Evolutionary conservation across 2,888 invertebrate genomes (phyloP).

Genomic region (Microchrysa polita): DNA sequence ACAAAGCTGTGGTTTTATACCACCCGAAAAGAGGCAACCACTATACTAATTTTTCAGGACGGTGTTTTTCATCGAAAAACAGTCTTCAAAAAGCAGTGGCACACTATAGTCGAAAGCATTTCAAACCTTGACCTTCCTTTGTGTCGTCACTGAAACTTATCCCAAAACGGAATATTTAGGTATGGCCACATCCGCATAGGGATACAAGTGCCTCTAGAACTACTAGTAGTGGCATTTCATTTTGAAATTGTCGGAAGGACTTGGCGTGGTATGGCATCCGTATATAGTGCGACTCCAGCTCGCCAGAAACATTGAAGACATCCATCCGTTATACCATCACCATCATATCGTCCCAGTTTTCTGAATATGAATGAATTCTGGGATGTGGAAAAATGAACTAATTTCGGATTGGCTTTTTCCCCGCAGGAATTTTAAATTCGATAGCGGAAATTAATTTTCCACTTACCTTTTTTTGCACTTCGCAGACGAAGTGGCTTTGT

Average conservation of each 20-base stretch:
- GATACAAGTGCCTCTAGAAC: not conserved
- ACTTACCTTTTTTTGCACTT: slow-evolving; percentile 37
- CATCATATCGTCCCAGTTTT: no score
- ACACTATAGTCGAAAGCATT: slow-evolving; percentile 16
- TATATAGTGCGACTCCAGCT: not conserved
- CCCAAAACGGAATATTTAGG: not conserved
- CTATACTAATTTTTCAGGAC: not conserved
- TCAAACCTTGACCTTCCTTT: slow-evolving; percentile 28
- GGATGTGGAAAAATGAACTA: slow-evolving; percentile 45
- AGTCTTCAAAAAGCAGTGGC: not conserved
- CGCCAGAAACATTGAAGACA: no score
- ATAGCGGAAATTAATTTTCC: slow-evolving; percentile 51
- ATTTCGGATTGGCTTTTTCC: slow-evolving; percentile 48
- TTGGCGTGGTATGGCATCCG: not conserved
- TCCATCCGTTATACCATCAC: not conserved
- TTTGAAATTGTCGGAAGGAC: not conserved
- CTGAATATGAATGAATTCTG: slow-evolving; percentile 30
- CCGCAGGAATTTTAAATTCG: slow-evolving; percentile 49
- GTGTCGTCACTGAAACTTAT: not conserved
- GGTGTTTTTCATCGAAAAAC: slow-evolving; percentile 4
- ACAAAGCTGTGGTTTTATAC: no score
- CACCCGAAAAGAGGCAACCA: no score
- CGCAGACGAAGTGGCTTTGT: not conserved
- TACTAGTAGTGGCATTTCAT: slow-evolving; percentile 4
- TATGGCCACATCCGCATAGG: slow-evolving; percentile 13